These are phyloP conservation scores for Leptonema lineaticorne DNA, from an alignment of 1,140 invertebrate species.

Conservation along the genomic window DNA sequence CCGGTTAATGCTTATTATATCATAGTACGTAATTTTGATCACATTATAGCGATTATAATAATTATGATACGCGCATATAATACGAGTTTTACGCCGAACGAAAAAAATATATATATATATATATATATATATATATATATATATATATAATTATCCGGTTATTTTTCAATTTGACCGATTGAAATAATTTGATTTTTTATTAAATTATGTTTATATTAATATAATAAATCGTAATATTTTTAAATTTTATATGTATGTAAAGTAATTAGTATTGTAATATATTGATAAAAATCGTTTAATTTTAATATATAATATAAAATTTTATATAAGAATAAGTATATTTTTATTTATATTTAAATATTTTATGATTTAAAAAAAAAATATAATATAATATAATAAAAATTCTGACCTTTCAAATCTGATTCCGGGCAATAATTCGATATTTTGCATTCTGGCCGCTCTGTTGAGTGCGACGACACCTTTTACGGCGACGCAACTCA, in stretches of 20 bases:
- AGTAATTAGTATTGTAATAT: too few species aligned
- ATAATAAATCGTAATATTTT: too few species aligned
- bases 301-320: too few species aligned
- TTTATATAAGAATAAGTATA: too few species aligned
- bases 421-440: slow-evolving; percentile 60
- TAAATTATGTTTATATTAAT: too few species aligned
- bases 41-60: neutral
- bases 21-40: neutral
- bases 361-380: too few species aligned
- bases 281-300: too few species aligned
- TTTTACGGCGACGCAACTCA: slow-evolving; percentile 62
- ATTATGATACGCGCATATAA: neutral
- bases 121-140: neutral
- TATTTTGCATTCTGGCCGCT: slow-evolving; percentile 58
- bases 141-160: neutral
- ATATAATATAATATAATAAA: too few species aligned
- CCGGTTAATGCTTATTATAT: slow-evolving; percentile 9
- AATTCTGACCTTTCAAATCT: slow-evolving; percentile 56
- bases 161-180: too few species aligned
- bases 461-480: slow-evolving; percentile 58
- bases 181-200: too few species aligned
- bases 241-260: too few species aligned
- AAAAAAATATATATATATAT: neutral
- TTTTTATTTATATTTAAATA: too few species aligned
- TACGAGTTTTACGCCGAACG: neutral